Base-by-base conservation (phyloP, 2,113 vertebrate genomes). In the Colistium nudipinnis region DNA sequence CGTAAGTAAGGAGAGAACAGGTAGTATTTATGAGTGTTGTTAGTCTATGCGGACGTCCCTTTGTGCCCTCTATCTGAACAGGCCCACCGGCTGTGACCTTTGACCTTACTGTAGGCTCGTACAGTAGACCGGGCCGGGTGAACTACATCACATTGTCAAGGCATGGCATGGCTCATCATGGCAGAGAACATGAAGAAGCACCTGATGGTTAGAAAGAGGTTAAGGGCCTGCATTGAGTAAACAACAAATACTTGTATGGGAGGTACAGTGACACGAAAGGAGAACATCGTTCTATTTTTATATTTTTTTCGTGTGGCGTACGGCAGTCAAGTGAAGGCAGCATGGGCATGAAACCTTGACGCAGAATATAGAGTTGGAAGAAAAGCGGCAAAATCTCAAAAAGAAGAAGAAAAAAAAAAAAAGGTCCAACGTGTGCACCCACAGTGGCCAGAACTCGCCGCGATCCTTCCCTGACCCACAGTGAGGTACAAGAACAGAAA, bases 91-190 rank as follows among this genome's bases (percentile, higher is more conserved):
- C 74, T 80, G 60, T 77, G 81, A 81, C 38, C 81, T 73, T 13
- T 35, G 62, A 78, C 56, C 64, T 71, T 0, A 63, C 76, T 64
- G 47, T 59, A 62, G 77, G 59, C 64, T 64, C 3, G 19, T 65
- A 67, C 82, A 81, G 63, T 44, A 53, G 61, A 48, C 19, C 2
- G 51, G 67, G 74, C 66, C 65, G 0, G 54, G n/a, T 81, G 55
- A 62, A 68, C 44, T 65, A 51, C 16, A 61, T 82, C 77, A 89
- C 80, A 78, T 77, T 83, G 83, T 83, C 74, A 72, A 87, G 90
- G 89, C 88, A 81, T 56, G 71, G 70, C 83, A 36, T 75, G 88
- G 80, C 87, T 88, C 86, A 80, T 85, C 70, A 43, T 62, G 84
- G 89, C 73, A 84, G 87, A 78, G 83, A 74, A 77, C 27, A 64